Evolutionary conservation across 2,797 vertebrate genomes (phyloP).

Genomic region (Rhynchonycteris naso): DNA sequence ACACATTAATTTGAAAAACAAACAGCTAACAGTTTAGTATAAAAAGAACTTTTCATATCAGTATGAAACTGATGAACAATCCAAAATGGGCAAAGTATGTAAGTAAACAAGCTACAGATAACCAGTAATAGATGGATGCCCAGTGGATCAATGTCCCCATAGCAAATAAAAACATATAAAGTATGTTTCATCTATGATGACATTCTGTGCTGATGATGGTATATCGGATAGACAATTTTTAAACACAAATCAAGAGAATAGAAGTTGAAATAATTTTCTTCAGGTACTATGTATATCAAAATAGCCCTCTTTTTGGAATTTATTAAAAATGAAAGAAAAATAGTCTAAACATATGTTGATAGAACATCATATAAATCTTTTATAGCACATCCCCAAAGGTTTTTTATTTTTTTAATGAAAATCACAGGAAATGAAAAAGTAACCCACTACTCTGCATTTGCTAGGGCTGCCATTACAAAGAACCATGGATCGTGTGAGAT

Average conservation of each 20-base stretch:
- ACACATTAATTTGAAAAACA: background rate
- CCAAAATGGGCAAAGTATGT: background rate
- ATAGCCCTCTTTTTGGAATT: background rate
- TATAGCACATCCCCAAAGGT: background rate
- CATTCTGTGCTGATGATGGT: background rate
- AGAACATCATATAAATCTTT: background rate
- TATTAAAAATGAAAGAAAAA: background rate
- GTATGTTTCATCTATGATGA: background rate
- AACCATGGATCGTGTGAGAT: background rate
- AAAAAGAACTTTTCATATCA: background rate
- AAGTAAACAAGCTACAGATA: background rate
- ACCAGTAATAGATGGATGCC: background rate
- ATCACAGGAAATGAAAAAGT: background rate
- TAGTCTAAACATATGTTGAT: background rate
- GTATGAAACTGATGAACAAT: background rate
- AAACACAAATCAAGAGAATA: background rate
- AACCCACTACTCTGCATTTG: background rate
- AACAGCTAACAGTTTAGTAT: background rate
- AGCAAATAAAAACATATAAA: background rate
- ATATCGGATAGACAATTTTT: background rate
- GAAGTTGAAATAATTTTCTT: background rate
- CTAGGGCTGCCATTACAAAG: background rate
- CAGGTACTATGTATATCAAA: background rate
- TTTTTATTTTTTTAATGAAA: background rate
- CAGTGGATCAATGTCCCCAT: background rate